Evolutionary conservation across 1,140 invertebrate species (phyloP).

Genomic region (Drosophila tsacasi): DNA sequence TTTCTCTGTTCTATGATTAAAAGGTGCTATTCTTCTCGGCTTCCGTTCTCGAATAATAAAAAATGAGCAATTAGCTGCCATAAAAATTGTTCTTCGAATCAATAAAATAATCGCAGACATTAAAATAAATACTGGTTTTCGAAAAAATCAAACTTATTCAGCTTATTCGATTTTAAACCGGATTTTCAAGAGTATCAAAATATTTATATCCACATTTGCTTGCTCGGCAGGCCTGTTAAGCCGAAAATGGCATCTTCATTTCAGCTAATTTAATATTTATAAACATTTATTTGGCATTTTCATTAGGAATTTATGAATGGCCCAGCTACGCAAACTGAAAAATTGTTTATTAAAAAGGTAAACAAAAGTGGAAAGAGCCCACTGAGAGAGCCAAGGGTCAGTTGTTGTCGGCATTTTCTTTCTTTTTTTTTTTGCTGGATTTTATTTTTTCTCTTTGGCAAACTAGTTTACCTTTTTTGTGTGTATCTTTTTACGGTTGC

Average conservation of each 20-base stretch:
- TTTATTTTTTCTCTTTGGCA: slow-evolving; percentile 10
- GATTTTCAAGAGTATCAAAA: slow-evolving; percentile 16
- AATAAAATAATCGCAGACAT: slow-evolving; percentile 1
- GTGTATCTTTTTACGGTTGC: slow-evolving; percentile 10
- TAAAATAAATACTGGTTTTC: slow-evolving; percentile 30
- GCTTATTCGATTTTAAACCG: slow-evolving; percentile 20
- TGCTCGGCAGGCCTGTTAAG: slow-evolving; percentile 10
- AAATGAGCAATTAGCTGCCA: slow-evolving; percentile 17
- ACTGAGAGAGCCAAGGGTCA: slow-evolving; percentile 1
- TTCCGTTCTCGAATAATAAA: slow-evolving; percentile 16
- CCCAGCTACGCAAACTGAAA: slow-evolving; percentile 41
- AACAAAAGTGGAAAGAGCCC: slow-evolving; percentile 52
- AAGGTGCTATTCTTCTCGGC: not conserved
- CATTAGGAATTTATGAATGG: slow-evolving; percentile 56
- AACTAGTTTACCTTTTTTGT: slow-evolving; percentile 48
- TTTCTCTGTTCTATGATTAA: slow-evolving; percentile 8
- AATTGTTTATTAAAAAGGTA: slow-evolving; percentile 76
- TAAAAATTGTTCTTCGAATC: slow-evolving; percentile 35
- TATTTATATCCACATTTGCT: slow-evolving; percentile 13
- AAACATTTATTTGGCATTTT: slow-evolving; percentile 46
- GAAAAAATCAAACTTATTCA: not conserved
- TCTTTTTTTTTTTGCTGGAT: slow-evolving; percentile 17
- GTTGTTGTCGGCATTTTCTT: slow-evolving; percentile 15
- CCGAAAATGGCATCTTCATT: slow-evolving; percentile 59
- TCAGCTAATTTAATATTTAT: slow-evolving; percentile 74